Base-by-base conservation (phyloP, 2,113 vertebrate genomes). In the Platanista minor region DNA sequence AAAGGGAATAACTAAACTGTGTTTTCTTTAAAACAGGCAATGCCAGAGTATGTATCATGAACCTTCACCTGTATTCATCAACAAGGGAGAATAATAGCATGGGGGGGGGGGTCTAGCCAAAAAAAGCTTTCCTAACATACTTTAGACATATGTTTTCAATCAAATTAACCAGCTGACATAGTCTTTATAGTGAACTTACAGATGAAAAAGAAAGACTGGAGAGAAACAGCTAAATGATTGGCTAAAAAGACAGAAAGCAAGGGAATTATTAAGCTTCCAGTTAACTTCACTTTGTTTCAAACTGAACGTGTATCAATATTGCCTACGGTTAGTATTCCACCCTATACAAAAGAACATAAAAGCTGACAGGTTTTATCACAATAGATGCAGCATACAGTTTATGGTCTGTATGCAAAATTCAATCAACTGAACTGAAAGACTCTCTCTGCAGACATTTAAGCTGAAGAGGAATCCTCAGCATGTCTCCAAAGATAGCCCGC, bases 361-460 rank as follows among this genome's bases (percentile, higher is more conserved):
- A 95, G 82, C 87, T 96, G 97, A 98, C 94, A 98, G 95, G 98
- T 97, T 97, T 98, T 97, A 94, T 95, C 97, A 98, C 97, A 95
- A 95, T 84, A 90, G 54, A 98, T 94, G 85, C 91, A 97, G 92
- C 94, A 97, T 43, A 67, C 14, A 98, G 88, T 94, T 97, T 96
- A 97, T 61, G 91, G 88, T 96, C 97, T 94, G 83, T 90, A 67
- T 87, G 88, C 93, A 98, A 97, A 97, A 92, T 92, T 67, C 3
- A 98, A 91, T 96, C 95, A 98, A 93, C n/a, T 61, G 52, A 96
- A 86, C 66, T 61, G 46, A 97, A 98, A 64, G 94, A 90, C 92
- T 98, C 96, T 97, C 90, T 93, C 90, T 91, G 91, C 95, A 98
- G 96, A 96, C 54, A 21, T 29, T 62, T 67, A 80, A 67, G 39